Conservation (phyloP, 2,113 vertebrate species). For the Ranitomeya imitator region DNA sequence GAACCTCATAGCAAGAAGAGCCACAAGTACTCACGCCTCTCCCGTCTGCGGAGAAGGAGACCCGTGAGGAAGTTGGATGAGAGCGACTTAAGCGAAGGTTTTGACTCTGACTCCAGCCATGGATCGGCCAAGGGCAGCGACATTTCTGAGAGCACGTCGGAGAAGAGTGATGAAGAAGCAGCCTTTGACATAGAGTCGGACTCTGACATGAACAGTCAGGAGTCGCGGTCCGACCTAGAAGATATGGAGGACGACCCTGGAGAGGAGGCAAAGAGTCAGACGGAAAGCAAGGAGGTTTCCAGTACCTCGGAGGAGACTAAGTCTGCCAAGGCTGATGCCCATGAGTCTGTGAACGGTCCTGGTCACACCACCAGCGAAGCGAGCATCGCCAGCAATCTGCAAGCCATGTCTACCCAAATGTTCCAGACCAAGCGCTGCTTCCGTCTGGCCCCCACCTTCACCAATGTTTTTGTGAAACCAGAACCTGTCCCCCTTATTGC, state of each 20-base stretch:
- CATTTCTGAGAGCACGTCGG: slow-evolving; percentile 84
- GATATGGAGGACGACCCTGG: slow-evolving; percentile 86
- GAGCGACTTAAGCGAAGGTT: slow-evolving; percentile 95
- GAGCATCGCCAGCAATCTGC: slow-evolving; percentile 94
- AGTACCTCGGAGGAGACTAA: slow-evolving; percentile 60
- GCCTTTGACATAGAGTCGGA: slow-evolving; percentile 95
- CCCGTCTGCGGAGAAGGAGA: slow-evolving; percentile 83
- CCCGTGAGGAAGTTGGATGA: slow-evolving; percentile 84
- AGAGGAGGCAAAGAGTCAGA: slow-evolving; percentile 44
- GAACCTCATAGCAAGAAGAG: slow-evolving; percentile 69
- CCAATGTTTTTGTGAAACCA: slow-evolving; percentile 84
- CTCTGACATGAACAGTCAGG: slow-evolving; percentile 98
- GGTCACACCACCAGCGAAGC: slow-evolving; percentile 72
- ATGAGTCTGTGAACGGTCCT: slow-evolving; percentile 78
- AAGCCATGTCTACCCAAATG: slow-evolving; percentile 95
- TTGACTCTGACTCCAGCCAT: slow-evolving; percentile 81
- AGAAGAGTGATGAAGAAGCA: slow-evolving; percentile 84
- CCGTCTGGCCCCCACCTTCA: slow-evolving; percentile 93
- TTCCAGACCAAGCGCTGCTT: slow-evolving; percentile 97
- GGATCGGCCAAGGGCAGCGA: slow-evolving; percentile 80
- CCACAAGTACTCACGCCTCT: slow-evolving; percentile 87
- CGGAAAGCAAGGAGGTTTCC: slow-evolving; percentile 45
- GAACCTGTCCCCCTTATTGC: slow-evolving; percentile 40
- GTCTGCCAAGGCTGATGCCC: slow-evolving; percentile 63
- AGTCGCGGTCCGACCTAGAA: slow-evolving; percentile 94